Conservation (phyloP, 2,888 invertebrate species). For the Chloroclystis v-ata region DNA sequence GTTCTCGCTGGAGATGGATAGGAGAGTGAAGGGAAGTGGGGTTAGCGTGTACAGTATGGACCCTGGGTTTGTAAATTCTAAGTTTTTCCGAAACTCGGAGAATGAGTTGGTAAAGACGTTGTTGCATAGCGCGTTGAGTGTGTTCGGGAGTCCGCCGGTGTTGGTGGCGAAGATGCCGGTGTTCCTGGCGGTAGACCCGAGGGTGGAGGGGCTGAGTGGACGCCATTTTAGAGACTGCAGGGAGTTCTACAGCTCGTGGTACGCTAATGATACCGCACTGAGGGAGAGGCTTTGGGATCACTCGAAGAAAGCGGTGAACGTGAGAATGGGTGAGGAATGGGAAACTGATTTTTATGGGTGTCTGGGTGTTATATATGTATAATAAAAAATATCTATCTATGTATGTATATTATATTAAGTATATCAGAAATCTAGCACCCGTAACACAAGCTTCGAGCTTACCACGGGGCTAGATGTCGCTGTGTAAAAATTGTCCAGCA, state of each 20-base stretch:
- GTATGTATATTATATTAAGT: too few relatives aligned
- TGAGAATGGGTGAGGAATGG: slow-evolving; percentile 53
- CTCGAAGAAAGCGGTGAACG: slow-evolving; percentile 46
- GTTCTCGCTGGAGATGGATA: slow-evolving; percentile 74
- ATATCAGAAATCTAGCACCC: too few relatives aligned
- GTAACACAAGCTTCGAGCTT: too few relatives aligned
- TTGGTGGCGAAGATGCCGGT: slow-evolving; percentile 53
- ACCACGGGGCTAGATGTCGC: too few relatives aligned
- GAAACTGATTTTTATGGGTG: slow-evolving; percentile 27
- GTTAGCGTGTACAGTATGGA: slow-evolving; percentile 89
- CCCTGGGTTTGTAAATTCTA: slow-evolving; percentile 88
- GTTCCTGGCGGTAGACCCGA: slow-evolving; percentile 50
- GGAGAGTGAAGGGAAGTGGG: slow-evolving; percentile 57
- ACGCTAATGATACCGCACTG: slow-evolving; percentile 47
- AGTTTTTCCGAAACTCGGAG: slow-evolving; percentile 81
- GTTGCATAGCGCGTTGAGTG: slow-evolving; percentile 38
- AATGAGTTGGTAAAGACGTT: slow-evolving; percentile 32
- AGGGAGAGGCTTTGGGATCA: slow-evolving; percentile 47
- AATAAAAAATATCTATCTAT: too few relatives aligned
- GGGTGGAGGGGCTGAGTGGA: slow-evolving; percentile 45
- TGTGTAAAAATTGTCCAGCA: too few relatives aligned
- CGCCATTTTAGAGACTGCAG: slow-evolving; percentile 57
- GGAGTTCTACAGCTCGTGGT: slow-evolving; percentile 61
- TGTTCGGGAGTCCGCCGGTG: slow-evolving; percentile 42
- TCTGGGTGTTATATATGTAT: too few relatives aligned